Conservation (phyloP, 2,888 invertebrate species). For the Eupeodes latifasciatus region DNA sequence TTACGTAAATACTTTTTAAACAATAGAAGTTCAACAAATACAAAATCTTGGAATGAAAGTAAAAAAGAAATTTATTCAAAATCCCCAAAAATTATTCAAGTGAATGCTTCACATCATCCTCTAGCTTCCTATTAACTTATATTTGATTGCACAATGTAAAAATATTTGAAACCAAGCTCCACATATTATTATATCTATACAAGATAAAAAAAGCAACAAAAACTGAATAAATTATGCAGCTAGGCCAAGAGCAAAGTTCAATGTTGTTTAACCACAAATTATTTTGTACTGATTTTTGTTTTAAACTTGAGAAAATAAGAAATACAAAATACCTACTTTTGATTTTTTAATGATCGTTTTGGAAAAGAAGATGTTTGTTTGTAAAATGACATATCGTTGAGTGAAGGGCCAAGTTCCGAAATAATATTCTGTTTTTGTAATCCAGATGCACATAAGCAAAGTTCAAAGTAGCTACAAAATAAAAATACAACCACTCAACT, state of each 20-base stretch:
- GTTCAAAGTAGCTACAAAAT: slow-evolving; percentile 24
- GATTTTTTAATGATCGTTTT: slow-evolving; percentile 36
- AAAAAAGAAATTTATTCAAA: slow-evolving; percentile 22
- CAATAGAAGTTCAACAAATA: not conserved
- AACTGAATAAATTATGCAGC: slow-evolving; percentile 15
- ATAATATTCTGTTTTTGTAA: not conserved
- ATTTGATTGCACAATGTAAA: not conserved
- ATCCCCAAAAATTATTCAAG: not conserved
- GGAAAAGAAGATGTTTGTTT: not conserved
- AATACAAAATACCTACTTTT: not conserved
- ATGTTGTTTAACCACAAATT: slow-evolving; percentile 34
- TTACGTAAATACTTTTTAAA: slow-evolving; percentile 17
- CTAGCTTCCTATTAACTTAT: not conserved
- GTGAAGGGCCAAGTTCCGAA: not conserved
- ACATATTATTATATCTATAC: not conserved
- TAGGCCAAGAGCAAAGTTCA: slow-evolving; percentile 43
- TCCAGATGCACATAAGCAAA: slow-evolving; percentile 32
- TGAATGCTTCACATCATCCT: not conserved
- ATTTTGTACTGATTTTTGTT: not conserved
- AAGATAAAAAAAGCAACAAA: slow-evolving; percentile 7
- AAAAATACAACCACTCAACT: not conserved
- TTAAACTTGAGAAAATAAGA: not conserved
- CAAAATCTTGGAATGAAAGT: not conserved
- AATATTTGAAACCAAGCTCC: not conserved
- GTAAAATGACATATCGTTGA: not conserved